Evolutionary conservation across 1,140 invertebrate genomes (phyloP).

Genomic region (Sycophila sp.): DNA sequence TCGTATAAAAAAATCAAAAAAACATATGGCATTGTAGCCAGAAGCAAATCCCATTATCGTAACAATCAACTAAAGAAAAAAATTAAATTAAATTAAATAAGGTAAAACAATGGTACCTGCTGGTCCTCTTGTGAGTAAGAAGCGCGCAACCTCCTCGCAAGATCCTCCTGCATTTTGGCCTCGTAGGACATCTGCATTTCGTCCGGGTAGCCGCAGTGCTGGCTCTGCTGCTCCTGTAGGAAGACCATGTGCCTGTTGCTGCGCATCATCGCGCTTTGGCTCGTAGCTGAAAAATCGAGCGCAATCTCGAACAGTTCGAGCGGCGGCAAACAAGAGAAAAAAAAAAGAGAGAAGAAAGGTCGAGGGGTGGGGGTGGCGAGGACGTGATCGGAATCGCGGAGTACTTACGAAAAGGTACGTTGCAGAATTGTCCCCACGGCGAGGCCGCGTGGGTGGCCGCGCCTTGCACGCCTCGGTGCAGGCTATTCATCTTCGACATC

Average conservation of each 20-base stretch:
- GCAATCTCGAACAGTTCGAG: too few relatives aligned
- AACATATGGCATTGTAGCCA: too few relatives aligned
- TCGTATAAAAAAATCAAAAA: too few relatives aligned
- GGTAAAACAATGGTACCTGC: background rate
- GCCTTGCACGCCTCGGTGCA: slow-evolving; percentile 56
- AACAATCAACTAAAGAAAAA: too few relatives aligned
- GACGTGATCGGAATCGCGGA: too few relatives aligned
- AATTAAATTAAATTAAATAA: too few relatives aligned
- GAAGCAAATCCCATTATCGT: too few relatives aligned
- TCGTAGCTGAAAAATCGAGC: too few relatives aligned
- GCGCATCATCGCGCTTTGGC: slow-evolving; percentile 48
- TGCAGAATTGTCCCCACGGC: slow-evolving; percentile 62
- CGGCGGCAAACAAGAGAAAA: too few relatives aligned
- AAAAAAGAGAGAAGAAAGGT: background rate
- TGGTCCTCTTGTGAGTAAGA: slow-evolving; percentile 12
- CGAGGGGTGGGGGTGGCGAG: too few relatives aligned
- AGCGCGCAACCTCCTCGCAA: slow-evolving; percentile 11
- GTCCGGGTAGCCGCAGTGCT: slow-evolving; percentile 55
- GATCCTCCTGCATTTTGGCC: slow-evolving; percentile 41
- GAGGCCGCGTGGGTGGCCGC: slow-evolving; percentile 46
- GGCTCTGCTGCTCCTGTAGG: slow-evolving; percentile 41
- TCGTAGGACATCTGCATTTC: slow-evolving; percentile 56
- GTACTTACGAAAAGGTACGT: slow-evolving; percentile 58
- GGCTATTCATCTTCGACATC: slow-evolving; percentile 50
- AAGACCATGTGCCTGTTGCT: slow-evolving; percentile 59